Evolutionary conservation across 1,140 invertebrate species (phyloP), one percentile per base, ranked within the genome.

Genomic region (Magallana gigas): DNA sequence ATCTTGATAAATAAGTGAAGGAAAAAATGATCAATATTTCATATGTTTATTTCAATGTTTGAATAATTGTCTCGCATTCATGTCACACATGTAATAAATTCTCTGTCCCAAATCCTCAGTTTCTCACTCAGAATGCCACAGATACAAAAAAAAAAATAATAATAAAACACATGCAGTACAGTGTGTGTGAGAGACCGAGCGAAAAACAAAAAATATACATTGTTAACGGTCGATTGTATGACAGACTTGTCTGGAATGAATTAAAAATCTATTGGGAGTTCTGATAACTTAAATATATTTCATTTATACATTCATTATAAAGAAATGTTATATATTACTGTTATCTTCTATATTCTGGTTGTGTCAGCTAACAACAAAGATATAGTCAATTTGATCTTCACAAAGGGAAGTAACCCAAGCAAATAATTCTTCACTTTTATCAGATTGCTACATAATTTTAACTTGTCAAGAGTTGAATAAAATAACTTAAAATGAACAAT

Each of bases 31-130:
- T 48, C 36, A 18, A 76, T 76, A 76, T 76, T 76, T 76, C 23
- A 76, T 29, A 76, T 76, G 23, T 76, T 76, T 76, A 76, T 76
- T 76, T 23, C 68, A 76, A 29, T 76, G 68, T 76, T 76, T 76
- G 23, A 76, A 29, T 29, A 76, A 29, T 36, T 29, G 23, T 76
- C 68, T 76, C 68, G 11, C 64, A 71, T 29, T 71, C 60, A n/a
- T 62, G 60, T 62, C 64, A 76, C 68, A 76, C 18, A 76, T 62
- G 60, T 62, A 62, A 62, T 36, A 36, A 76, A 76, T 36, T 76
- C 68, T 76, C 36, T 11, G 23, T 18, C 23, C 68, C 18, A 8
- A 4, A 76, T 18, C 18, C 68, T 16, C 60, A 62, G 60, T 9
- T 29, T 29, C 68, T 76, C 68, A 48, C 36, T 29, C 18, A 29